These are phyloP conservation scores for Galerucella pusilla DNA, from an alignment of 2,888 invertebrate genomes.

Conservation along the genomic window DNA sequence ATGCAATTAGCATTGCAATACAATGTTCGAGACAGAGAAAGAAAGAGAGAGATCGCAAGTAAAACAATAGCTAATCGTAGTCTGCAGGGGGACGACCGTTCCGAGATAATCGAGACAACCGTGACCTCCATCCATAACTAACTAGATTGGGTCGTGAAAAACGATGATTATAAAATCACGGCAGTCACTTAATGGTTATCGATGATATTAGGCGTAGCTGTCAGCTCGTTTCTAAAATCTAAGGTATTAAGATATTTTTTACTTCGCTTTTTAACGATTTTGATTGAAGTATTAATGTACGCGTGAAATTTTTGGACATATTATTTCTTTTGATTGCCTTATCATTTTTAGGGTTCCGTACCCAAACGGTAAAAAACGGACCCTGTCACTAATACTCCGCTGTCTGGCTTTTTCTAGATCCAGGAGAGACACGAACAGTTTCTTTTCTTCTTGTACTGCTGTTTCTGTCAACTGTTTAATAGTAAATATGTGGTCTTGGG, in stretches of 20 bases:
- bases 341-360: no score
- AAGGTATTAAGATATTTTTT: background rate
- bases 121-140: constrained; percentile 51
- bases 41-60: constrained; percentile 13
- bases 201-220: constrained; percentile 35
- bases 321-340: no score
- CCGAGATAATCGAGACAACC: constrained; percentile 47
- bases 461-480: no score
- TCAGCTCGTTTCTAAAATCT: constrained; percentile 14
- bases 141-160: constrained; percentile 59
- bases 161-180: constrained; percentile 61
- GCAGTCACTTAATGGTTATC: constrained; percentile 46
- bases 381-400: no score
- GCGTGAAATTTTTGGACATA: no score
- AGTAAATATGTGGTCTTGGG: no score
- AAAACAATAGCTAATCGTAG: constrained; percentile 43
- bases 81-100: constrained; percentile 36
- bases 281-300: background rate
- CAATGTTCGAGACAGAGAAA: constrained; percentile 5
- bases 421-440: no score
- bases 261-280: background rate
- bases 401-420: no score
- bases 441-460: no score
- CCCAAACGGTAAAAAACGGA: no score
- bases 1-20: constrained; percentile 48